These are phyloP conservation scores for Pygoscelis adeliae DNA, from an alignment of 2,113 vertebrate species.

Conservation along the genomic window DNA sequence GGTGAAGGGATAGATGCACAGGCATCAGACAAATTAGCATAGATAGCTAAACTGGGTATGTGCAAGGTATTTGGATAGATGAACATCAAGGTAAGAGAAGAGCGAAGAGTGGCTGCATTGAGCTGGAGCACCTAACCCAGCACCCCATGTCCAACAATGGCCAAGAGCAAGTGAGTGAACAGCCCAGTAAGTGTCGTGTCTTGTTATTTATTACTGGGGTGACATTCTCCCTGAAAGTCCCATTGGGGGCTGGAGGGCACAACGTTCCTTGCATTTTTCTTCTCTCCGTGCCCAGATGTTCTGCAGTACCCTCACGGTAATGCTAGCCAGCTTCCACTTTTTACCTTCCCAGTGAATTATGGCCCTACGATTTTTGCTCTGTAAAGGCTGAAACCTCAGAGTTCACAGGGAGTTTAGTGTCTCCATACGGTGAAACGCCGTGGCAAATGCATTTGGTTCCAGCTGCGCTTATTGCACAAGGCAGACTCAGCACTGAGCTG, in stretches of 20 bases:
- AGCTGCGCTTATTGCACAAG: neutral
- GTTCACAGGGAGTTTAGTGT: neutral
- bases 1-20: neutral
- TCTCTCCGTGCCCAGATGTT: neutral
- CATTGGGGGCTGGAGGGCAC: neutral
- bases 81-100: neutral
- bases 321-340: neutral
- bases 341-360: neutral
- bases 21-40: neutral
- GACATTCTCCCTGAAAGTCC: neutral
- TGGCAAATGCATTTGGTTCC: neutral
- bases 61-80: neutral
- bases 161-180: no score
- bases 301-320: neutral
- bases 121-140: neutral
- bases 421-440: neutral
- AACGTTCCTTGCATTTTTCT: neutral
- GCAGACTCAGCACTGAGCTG: neutral
- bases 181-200: neutral
- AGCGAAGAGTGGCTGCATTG: neutral
- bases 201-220: neutral
- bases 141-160: neutral
- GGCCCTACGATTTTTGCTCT: neutral
- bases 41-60: no score
- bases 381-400: neutral